Base-by-base conservation (phyloP, 2,888 invertebrate species). In the Spilarctia lutea region DNA sequence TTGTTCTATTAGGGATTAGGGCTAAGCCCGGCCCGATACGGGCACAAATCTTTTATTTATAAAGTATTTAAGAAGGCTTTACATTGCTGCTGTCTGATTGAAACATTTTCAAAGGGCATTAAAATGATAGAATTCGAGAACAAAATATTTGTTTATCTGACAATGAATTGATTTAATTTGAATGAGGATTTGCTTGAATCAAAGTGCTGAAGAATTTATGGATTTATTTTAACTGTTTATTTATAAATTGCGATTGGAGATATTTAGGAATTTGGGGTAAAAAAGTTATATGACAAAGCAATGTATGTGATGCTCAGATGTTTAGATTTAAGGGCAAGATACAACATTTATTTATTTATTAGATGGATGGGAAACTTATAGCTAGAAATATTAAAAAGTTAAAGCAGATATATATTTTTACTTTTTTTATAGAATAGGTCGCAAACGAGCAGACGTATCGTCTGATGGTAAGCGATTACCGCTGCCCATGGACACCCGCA, bases 21-120 rank as follows among this genome's bases (percentile, higher is more conserved):
- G 7, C 35, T 68, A 73, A 63, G 48, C 68, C 45, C 27, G 16
- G 24, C 68, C 33, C 68, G 48, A 68, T 65, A 69, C 68, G 68
- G 33, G 27, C 33, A 68, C 60, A 67, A 65, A 65, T 69, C 65
- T 70, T 65, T 74, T 68, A 68, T 68, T 73, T 73, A 73, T 73
- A 68, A 73, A 73, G 73, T 63, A 24, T 68, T 72, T 73, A 68
- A 39, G 56, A n/a, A 27, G 60, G 73, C 30, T 63, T 68, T 65
- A 68, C 56, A 42, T 66, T 24, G 33, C 42, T 68, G 24, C 68
- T 63, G 63, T 45, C 73, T 68, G 68, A 73, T 73, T 68, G 67
- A 67, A 45, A 30, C 11, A 30, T 33, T 63, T 45, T 73, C 18
- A 68, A 48, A 39, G 45, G 60, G 60, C 24, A 30, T 68, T 63